phyloP scores from a whole-genome alignment of 2,113 vertebrate species.

The Rhombomys opimus region DNA sequence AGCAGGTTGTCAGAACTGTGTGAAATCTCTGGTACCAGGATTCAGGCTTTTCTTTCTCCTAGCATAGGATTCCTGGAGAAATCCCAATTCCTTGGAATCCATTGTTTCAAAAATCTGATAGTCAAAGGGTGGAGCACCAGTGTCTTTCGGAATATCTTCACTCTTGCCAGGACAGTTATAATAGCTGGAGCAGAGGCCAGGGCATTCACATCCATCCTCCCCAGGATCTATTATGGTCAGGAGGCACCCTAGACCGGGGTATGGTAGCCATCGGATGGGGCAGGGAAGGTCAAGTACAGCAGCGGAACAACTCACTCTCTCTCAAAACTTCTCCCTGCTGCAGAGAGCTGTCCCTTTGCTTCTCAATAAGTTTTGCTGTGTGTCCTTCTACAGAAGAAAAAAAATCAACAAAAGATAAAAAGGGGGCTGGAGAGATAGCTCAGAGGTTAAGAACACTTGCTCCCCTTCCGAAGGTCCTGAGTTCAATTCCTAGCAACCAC shows the following conservation, averaged over 20 bases:
- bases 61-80: background rate
- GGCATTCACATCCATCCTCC: background rate
- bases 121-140: background rate
- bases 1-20: background rate
- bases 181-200: background rate
- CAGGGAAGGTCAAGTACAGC: background rate
- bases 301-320: background rate
- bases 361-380: background rate
- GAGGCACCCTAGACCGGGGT: background rate
- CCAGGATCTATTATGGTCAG: background rate
- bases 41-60: background rate
- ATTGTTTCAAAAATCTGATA: no score
- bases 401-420: background rate
- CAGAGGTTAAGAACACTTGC: background rate
- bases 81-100: background rate
- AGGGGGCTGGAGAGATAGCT: background rate
- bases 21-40: background rate
- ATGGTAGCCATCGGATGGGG: no score
- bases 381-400: background rate
- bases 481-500: background rate
- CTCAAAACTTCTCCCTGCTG: background rate
- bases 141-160: background rate
- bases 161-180: background rate
- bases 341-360: background rate
- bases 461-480: background rate